Conservation (phyloP, 2,797 vertebrate species). For the Glossophaga mutica region DNA sequence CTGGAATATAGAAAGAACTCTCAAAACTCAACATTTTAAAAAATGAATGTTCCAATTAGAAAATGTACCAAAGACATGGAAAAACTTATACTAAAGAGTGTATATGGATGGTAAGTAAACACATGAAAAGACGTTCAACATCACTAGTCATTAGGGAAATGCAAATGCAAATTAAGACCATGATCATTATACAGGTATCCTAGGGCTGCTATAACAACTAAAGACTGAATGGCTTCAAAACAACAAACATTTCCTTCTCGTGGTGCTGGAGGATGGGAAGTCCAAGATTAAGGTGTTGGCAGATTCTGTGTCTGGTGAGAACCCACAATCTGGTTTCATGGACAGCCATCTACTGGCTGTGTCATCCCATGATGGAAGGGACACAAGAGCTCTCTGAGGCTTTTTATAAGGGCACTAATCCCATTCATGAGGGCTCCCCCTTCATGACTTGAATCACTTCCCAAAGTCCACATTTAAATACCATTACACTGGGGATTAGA, state of each 20-base stretch:
- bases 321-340: neutral
- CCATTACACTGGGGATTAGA: neutral
- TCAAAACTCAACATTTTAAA: neutral
- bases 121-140: neutral
- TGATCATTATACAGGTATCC: neutral
- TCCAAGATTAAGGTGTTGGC: neutral
- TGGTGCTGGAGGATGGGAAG: neutral
- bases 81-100: neutral
- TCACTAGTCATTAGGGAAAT: neutral
- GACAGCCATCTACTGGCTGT: neutral
- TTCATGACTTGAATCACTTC: neutral
- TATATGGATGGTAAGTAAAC: neutral
- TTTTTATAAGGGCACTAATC: neutral
- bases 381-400: neutral
- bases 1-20: neutral
- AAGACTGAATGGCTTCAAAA: neutral
- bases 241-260: neutral
- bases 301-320: neutral
- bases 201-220: neutral
- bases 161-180: neutral
- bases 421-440: neutral
- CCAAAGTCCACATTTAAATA: neutral
- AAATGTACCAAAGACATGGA: neutral
- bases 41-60: neutral
- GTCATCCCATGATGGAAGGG: neutral